Conservation (phyloP, 2,113 vertebrate species). For the Varanus komodoensis region DNA sequence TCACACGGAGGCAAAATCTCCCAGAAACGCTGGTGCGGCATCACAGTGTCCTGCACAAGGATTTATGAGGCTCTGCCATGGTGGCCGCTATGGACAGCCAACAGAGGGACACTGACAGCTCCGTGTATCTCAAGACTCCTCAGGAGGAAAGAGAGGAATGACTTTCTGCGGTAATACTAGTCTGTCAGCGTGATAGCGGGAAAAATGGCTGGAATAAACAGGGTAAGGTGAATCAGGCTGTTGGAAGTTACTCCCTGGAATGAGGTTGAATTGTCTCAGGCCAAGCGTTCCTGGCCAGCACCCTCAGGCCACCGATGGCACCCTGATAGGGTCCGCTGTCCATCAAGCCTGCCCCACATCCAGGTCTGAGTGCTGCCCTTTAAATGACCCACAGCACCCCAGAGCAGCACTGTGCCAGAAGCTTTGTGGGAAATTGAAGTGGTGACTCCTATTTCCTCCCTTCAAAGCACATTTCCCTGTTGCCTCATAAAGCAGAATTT, state of each 20-base stretch:
- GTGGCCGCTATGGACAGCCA: conserved; percentile 21
- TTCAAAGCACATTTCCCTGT: background rate
- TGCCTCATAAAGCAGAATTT: background rate
- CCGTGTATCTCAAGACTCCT: conserved; percentile 24
- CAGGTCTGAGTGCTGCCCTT: no score
- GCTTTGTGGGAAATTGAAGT: background rate
- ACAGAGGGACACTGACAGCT: conserved; percentile 23
- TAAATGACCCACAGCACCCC: background rate
- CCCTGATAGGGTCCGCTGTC: background rate
- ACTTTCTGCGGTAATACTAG: background rate
- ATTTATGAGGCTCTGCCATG: conserved; percentile 13
- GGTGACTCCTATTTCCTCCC: background rate
- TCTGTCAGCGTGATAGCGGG: background rate
- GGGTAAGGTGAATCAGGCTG: background rate
- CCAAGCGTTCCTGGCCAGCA: background rate
- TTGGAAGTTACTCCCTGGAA: background rate
- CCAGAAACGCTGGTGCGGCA: background rate
- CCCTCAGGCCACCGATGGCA: background rate
- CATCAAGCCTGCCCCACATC: background rate
- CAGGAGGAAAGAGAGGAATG: conserved; percentile 16
- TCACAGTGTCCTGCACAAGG: conserved; percentile 15
- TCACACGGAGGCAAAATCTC: background rate
- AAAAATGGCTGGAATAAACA: conserved; percentile 1
- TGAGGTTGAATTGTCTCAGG: background rate
- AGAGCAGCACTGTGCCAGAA: background rate